Evolutionary conservation across 1,140 invertebrate genomes (phyloP).

Genomic region (Pseudobourletiella spinata): DNA sequence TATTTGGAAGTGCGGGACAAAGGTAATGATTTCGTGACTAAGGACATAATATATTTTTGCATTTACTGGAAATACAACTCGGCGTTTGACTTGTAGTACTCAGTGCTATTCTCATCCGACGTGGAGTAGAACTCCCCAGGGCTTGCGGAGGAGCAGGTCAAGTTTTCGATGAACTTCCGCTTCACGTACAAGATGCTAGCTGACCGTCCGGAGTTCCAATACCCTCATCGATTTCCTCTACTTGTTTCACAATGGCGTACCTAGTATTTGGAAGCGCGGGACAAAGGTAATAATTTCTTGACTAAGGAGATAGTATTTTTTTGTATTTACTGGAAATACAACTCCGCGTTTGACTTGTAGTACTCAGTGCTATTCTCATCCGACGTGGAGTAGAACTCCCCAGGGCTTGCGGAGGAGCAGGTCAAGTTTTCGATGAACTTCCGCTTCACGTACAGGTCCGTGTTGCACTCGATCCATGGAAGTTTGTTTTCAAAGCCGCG

Average conservation of each 20-base stretch:
- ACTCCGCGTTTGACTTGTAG: neutral
- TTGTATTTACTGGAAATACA: conserved; percentile 9
- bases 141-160: neutral
- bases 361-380: neutral
- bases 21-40: no score
- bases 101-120: neutral
- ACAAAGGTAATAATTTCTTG: no score
- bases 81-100: neutral
- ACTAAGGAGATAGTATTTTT: no score
- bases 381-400: conserved; percentile 37
- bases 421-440: neutral
- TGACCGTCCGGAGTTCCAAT: conserved; percentile 7
- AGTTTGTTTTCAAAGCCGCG: conserved; percentile 31
- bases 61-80: conserved; percentile 8
- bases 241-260: conserved; percentile 39
- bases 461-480: neutral
- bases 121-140: conserved; percentile 37
- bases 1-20: no score
- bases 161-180: neutral
- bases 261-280: no score
- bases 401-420: neutral
- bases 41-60: no score
- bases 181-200: neutral
- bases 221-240: conserved; percentile 39
- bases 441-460: neutral